Conservation (phyloP, 2,888 invertebrate genomes). For the Aphidoletes aphidimyza region DNA sequence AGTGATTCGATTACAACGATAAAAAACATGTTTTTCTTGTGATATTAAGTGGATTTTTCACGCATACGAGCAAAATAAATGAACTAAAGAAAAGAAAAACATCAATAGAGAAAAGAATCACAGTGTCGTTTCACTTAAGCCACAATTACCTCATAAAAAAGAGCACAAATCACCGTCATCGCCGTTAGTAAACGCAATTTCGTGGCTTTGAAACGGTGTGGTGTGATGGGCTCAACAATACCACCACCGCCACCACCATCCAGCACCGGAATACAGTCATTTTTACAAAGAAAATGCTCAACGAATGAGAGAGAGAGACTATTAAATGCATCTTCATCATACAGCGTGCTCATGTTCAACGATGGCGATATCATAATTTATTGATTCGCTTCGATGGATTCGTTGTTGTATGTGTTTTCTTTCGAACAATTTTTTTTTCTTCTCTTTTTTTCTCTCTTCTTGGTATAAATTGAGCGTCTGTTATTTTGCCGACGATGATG, state of each 20-base stretch:
- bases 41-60: too few relatives aligned
- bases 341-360: neutral
- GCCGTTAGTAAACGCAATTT: neutral
- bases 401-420: neutral
- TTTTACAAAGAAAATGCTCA: neutral
- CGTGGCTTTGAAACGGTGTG: neutral
- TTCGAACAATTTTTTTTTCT: neutral
- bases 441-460: neutral
- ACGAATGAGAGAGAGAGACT: too few relatives aligned
- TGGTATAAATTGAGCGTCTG: neutral
- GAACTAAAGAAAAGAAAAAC: too few relatives aligned
- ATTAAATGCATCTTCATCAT: conserved; percentile 47
- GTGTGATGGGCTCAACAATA: neutral
- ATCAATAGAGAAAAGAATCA: too few relatives aligned
- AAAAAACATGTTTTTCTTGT: too few relatives aligned
- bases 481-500: neutral
- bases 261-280: neutral
- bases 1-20: too few relatives aligned
- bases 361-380: conserved; percentile 40
- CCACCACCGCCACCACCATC: too few relatives aligned
- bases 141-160: neutral
- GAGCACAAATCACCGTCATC: neutral
- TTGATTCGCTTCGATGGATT: conserved; percentile 14
- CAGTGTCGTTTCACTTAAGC: too few relatives aligned
- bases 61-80: too few relatives aligned